Conservation (phyloP, 2,888 invertebrate genomes). For the Aphodius granarius region DNA sequence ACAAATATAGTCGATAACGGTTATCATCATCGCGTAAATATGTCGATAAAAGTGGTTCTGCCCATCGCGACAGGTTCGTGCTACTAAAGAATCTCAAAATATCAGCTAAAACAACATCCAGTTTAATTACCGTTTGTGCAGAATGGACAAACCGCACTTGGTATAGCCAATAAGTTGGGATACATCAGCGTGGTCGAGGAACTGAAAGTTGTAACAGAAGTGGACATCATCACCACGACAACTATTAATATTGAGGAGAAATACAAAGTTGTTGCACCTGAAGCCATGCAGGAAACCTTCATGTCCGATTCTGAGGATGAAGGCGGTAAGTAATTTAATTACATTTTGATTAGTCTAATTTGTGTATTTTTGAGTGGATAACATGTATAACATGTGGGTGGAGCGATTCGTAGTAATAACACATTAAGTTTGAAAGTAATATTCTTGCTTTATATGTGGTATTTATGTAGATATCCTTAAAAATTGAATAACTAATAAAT, state of each 20-base stretch:
- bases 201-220: constrained; percentile 85
- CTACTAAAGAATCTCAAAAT: neutral
- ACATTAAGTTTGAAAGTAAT: neutral
- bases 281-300: constrained; percentile 98
- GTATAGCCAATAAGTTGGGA: constrained; percentile 94
- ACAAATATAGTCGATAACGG: neutral
- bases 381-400: too few species aligned
- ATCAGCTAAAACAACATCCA: neutral
- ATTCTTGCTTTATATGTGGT: neutral
- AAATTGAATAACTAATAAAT: neutral
- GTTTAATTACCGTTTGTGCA: constrained; percentile 49
- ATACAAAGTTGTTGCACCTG: constrained; percentile 96
- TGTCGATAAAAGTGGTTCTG: neutral
- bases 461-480: neutral
- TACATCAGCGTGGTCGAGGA: constrained; percentile 99
- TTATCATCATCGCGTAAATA: neutral
- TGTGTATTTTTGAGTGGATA: constrained; percentile 6
- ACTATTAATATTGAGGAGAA: constrained; percentile 80
- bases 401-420: neutral
- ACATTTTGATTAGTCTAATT: constrained; percentile 11
- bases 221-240: constrained; percentile 63
- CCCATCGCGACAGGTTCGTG: neutral
- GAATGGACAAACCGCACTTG: constrained; percentile 96
- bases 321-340: constrained; percentile 75
- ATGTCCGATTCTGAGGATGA: constrained; percentile 99